Evolutionary conservation across 2,113 vertebrate species (phyloP).

Genomic region (Gallinago media): DNA sequence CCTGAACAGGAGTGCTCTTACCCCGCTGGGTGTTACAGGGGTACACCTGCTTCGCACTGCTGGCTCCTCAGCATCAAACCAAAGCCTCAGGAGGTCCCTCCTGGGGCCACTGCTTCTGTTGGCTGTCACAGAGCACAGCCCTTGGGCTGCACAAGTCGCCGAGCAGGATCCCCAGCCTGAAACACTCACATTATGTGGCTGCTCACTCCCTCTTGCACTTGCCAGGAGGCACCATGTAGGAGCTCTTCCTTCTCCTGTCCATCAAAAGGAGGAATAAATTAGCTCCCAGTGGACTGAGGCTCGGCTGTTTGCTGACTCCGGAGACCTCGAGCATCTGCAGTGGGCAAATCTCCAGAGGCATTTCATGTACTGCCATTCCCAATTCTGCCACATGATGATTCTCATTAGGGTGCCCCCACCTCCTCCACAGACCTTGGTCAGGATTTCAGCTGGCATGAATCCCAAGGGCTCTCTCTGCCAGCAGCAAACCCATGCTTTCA

Average conservation of each 20-base stretch:
- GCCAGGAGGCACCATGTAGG: neutral
- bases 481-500: neutral
- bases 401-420: neutral
- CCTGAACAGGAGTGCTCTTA: too few relatives aligned
- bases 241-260: neutral
- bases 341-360: neutral
- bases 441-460: neutral
- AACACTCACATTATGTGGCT: neutral
- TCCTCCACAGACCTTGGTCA: neutral
- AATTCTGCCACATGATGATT: neutral
- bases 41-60: rapidly evolving
- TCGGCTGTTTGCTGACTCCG: neutral
- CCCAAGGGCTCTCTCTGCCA: neutral
- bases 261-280: neutral
- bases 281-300: neutral
- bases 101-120: neutral
- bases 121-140: neutral
- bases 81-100: rapidly evolving
- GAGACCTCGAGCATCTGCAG: neutral
- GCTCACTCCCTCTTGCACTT: neutral
- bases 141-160: neutral
- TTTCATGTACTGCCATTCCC: neutral
- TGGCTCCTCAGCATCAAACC: neutral
- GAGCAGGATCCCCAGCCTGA: neutral
- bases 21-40: rapidly evolving